These are phyloP conservation scores for Aricia artaxerxes DNA, from an alignment of 2,888 invertebrate species.

Conservation along the genomic window DNA sequence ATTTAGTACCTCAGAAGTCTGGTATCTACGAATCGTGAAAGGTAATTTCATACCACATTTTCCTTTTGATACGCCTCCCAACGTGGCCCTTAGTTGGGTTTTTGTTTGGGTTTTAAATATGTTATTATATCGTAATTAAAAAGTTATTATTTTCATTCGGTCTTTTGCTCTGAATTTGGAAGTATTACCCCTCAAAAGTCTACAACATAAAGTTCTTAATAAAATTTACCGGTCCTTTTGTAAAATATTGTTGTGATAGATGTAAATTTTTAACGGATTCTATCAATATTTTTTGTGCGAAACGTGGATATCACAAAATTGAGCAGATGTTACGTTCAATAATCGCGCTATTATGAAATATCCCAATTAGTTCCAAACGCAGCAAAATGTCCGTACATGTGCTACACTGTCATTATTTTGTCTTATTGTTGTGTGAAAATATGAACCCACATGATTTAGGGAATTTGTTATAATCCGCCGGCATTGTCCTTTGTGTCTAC, in stretches of 20 bases:
- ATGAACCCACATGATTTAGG: slow-evolving; percentile 78
- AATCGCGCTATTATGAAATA: slow-evolving; percentile 69
- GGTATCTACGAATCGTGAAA: slow-evolving; percentile 73
- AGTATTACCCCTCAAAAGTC: neutral
- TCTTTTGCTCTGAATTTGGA: neutral
- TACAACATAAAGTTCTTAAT: neutral
- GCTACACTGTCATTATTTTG: slow-evolving; percentile 75
- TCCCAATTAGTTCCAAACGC: slow-evolving; percentile 78
- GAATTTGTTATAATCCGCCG: slow-evolving; percentile 77
- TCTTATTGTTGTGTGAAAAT: slow-evolving; percentile 74
- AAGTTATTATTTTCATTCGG: neutral
- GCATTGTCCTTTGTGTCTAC: slow-evolving; percentile 63
- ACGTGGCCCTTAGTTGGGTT: slow-evolving; percentile 62
- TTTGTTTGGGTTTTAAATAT: neutral
- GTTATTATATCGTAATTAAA: slow-evolving; percentile 12
- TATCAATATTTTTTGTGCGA: slow-evolving; percentile 2
- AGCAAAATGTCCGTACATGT: slow-evolving; percentile 73
- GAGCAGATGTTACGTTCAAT: slow-evolving; percentile 72
- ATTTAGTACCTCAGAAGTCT: slow-evolving; percentile 60
- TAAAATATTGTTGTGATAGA: neutral
- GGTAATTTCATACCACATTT: slow-evolving; percentile 77
- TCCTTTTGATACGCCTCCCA: slow-evolving; percentile 68
- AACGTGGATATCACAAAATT: slow-evolving; percentile 20
- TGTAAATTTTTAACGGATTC: slow-evolving; percentile 12
- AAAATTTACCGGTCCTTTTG: neutral